These are phyloP conservation scores for Plecturocebus donacophilus DNA, from an alignment of 2,113 vertebrate species.

Conservation along the genomic window DNA sequence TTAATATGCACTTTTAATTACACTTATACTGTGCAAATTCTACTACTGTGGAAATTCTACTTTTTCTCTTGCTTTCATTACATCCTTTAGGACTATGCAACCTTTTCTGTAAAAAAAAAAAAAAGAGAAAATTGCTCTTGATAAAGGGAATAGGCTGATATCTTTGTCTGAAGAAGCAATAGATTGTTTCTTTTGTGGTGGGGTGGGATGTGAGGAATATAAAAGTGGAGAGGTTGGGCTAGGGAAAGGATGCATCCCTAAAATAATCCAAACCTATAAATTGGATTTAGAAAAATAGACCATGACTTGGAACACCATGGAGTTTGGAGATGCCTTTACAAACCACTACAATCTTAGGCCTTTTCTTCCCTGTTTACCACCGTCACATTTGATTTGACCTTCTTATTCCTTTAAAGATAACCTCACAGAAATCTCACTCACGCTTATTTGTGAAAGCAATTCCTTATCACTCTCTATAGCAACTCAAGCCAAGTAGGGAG, in stretches of 20 bases:
- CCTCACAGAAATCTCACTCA: not conserved
- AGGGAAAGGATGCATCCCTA: not conserved
- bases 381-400: constrained; percentile 47
- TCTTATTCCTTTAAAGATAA: constrained; percentile 48
- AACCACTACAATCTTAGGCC: not conserved
- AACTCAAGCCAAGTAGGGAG: not conserved
- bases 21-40: not conserved
- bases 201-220: not conserved
- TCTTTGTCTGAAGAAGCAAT: not conserved
- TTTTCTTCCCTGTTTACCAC: not conserved
- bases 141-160: not conserved
- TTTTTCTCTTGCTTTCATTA: not conserved
- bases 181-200: not conserved
- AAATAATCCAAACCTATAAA: not conserved
- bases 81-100: not conserved
- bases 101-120: not conserved
- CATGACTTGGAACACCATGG: not conserved
- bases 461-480: constrained; percentile 31
- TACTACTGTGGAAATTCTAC: not conserved
- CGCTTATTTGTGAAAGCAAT: not conserved
- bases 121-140: not conserved
- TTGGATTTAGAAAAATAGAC: not conserved
- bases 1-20: not conserved
- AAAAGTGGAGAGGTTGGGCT: not conserved
- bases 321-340: not conserved